Evolutionary conservation across 1,140 invertebrate species (phyloP).

Genomic region (Leptopilina boulardi): DNA sequence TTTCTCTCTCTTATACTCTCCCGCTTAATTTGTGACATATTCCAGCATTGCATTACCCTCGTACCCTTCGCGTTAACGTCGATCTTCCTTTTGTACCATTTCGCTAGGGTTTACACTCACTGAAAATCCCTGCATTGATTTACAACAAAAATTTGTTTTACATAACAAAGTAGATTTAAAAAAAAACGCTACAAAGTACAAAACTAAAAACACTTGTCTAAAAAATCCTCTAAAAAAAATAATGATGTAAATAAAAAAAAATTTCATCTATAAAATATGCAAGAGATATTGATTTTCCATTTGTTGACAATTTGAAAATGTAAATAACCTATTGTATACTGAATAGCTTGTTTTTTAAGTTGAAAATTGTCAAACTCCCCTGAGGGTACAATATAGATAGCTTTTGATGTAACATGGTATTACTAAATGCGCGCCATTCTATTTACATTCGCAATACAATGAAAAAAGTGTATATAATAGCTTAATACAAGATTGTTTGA

Average conservation of each 20-base stretch:
- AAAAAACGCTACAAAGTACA: no score
- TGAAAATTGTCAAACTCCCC: neutral
- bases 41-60: slow-evolving; percentile 69
- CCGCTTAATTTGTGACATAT: slow-evolving; percentile 75
- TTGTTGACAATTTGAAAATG: neutral
- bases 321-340: neutral
- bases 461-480: slow-evolving; percentile 17
- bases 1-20: slow-evolving; percentile 60
- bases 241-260: no score
- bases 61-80: slow-evolving; percentile 45
- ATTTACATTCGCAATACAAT: neutral
- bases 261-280: no score
- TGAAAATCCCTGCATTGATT: slow-evolving; percentile 37
- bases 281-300: neutral
- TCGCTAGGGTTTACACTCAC: slow-evolving; percentile 35
- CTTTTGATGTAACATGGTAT: slow-evolving; percentile 11
- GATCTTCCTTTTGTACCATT: slow-evolving; percentile 47
- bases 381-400: neutral
- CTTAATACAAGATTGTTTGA: slow-evolving; percentile 1
- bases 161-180: neutral
- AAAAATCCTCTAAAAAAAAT: no score
- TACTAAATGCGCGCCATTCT: neutral
- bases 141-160: neutral
- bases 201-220: no score
- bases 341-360: neutral